Evolutionary conservation across 2,113 vertebrate genomes (phyloP).

Genomic region (Hemiprocne comata): DNA sequence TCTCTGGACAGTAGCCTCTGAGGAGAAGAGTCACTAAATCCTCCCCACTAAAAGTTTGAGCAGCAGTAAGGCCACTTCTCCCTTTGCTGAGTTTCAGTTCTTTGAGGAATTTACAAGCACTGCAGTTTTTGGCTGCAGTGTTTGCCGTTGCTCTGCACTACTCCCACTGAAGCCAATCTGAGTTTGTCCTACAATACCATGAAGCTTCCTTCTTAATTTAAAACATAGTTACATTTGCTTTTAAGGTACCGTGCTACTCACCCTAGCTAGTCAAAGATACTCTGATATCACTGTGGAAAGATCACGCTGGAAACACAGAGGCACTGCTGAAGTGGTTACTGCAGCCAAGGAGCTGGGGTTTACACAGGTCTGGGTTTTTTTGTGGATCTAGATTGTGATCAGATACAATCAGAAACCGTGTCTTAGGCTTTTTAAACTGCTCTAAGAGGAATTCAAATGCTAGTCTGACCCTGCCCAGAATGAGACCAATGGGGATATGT

Average conservation of each 20-base stretch:
- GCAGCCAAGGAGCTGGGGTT: not conserved
- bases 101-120: not conserved
- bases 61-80: not conserved
- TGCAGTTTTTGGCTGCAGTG: not conserved
- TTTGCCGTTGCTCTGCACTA: not conserved
- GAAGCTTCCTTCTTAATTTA: not conserved
- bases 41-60: not conserved
- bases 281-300: not conserved
- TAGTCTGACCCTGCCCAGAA: not conserved
- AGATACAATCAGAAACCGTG: not conserved
- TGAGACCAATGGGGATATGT: fast-evolving
- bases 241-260: not conserved
- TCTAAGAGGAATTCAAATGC: not conserved
- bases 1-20: not conserved
- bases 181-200: not conserved
- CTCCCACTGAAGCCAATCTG: not conserved
- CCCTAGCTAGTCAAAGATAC: not conserved
- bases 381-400: not conserved
- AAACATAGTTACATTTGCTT: not conserved
- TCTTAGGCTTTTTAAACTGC: not conserved
- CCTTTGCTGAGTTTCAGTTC: not conserved
- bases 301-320: not conserved
- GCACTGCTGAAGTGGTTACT: not conserved
- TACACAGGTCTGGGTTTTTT: not conserved
- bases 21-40: not conserved